Evolutionary conservation across 1,140 invertebrate genomes (phyloP).

Genomic region (Acromyrmex charruanus): DNA sequence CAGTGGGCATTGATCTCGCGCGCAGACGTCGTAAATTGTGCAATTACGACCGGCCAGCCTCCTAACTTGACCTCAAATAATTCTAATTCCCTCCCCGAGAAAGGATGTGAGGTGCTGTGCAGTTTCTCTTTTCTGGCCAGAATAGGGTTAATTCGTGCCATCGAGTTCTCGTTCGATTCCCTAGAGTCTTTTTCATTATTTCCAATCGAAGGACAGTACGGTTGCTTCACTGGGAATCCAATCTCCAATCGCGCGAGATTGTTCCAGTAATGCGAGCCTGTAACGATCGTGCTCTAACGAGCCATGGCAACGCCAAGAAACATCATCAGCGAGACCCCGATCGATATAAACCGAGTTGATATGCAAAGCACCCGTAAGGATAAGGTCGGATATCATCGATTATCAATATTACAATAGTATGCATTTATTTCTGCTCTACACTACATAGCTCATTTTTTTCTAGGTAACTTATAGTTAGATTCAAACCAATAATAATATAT

Average conservation of each 20-base stretch:
- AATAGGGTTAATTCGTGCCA: slow-evolving; percentile 34
- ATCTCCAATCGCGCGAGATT: slow-evolving; percentile 67
- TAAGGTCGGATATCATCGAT: slow-evolving; percentile 13
- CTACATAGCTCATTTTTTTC: background rate
- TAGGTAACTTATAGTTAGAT: too few relatives aligned
- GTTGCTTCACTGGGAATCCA: slow-evolving; percentile 46
- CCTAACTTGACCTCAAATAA: slow-evolving; percentile 35
- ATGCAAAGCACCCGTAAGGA: slow-evolving; percentile 31
- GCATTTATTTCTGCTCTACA: background rate
- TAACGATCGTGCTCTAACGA: slow-evolving; percentile 58
- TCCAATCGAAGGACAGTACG: slow-evolving; percentile 54
- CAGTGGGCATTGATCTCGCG: slow-evolving; percentile 11
- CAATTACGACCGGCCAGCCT: slow-evolving; percentile 38
- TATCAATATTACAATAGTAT: background rate
- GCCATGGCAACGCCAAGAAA: slow-evolving; percentile 27
- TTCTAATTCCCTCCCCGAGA: slow-evolving; percentile 28
- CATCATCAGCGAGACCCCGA: background rate
- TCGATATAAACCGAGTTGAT: slow-evolving; percentile 27
- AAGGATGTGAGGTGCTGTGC: background rate
- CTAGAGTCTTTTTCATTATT: slow-evolving; percentile 69
- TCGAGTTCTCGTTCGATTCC: slow-evolving; percentile 41
- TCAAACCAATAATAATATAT: too few relatives aligned
- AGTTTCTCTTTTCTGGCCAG: background rate
- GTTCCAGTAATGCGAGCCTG: slow-evolving; percentile 53
- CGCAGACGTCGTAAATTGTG: slow-evolving; percentile 37